These are phyloP conservation scores for Elymnias hypermnestra DNA, from an alignment of 1,140 invertebrate species.

Conservation along the genomic window DNA sequence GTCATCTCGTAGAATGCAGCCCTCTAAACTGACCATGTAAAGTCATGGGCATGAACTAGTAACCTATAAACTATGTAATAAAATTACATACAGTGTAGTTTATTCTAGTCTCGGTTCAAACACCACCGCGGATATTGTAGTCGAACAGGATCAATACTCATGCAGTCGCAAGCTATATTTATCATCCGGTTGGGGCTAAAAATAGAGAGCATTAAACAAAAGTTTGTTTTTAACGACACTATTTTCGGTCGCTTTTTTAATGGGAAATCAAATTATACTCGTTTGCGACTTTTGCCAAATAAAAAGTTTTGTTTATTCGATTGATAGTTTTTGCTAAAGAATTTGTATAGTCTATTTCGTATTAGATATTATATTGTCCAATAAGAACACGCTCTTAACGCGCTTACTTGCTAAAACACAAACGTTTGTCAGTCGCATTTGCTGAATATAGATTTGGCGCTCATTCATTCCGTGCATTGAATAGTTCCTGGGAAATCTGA, in stretches of 20 bases:
- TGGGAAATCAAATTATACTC: background rate
- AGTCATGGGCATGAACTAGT: background rate
- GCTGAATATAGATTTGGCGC: too few relatives aligned
- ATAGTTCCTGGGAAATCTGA: too few relatives aligned
- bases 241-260: background rate
- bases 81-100: background rate
- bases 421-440: too few relatives aligned
- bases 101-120: background rate
- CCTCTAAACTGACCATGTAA: background rate
- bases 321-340: too few relatives aligned
- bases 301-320: too few relatives aligned
- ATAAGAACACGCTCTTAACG: too few relatives aligned
- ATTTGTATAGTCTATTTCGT: too few relatives aligned
- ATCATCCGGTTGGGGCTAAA: conserved; percentile 20
- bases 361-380: too few relatives aligned
- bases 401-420: too few relatives aligned
- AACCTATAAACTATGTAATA: background rate
- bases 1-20: too few relatives aligned
- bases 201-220: conserved; percentile 20
- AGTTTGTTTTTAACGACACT: conserved; percentile 1
- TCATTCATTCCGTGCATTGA: too few relatives aligned
- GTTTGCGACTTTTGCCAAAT: background rate
- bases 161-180: conserved; percentile 25
- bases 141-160: conserved; percentile 22
- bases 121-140: background rate